These are phyloP conservation scores for Harpagus bidentatus DNA, from an alignment of 2,113 vertebrate species.

Conservation along the genomic window DNA sequence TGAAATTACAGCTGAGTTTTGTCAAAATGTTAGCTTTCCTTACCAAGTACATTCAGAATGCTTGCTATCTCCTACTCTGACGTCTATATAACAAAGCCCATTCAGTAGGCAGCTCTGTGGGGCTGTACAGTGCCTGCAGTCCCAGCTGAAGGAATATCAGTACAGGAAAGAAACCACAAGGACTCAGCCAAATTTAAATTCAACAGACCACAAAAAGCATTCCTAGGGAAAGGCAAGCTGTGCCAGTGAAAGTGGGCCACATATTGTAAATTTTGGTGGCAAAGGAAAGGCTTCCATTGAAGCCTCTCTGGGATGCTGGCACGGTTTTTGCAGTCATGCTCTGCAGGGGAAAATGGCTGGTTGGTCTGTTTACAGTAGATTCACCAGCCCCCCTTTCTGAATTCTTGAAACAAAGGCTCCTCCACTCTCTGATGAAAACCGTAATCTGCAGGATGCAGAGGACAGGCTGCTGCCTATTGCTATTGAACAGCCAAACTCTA, in stretches of 20 bases:
- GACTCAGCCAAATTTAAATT: conserved; percentile 1
- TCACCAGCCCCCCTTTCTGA: neutral
- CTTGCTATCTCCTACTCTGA: neutral
- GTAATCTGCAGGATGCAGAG: conserved; percentile 18
- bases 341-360: neutral
- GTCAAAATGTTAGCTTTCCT: conserved; percentile 30
- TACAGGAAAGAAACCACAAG: neutral
- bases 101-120: neutral
- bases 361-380: conserved; percentile 20
- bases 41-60: neutral
- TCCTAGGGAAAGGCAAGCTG: neutral
- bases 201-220: neutral
- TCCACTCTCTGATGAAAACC: neutral
- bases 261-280: conserved; percentile 24
- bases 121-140: neutral
- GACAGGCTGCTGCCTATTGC: neutral
- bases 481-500: neutral
- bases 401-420: conserved; percentile 20
- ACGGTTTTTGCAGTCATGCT: neutral
- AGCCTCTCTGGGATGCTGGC: conserved; percentile 2
- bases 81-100: neutral
- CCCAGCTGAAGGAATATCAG: neutral
- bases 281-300: neutral
- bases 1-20: conserved; percentile 44
- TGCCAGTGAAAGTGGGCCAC: conserved; percentile 8